A percentile compares a stretch with the other conserved stretches of the same genome.
Evolutionary conservation across 2,113 vertebrate genomes (phyloP).

Genomic region (Oriolus oriolus): DNA sequence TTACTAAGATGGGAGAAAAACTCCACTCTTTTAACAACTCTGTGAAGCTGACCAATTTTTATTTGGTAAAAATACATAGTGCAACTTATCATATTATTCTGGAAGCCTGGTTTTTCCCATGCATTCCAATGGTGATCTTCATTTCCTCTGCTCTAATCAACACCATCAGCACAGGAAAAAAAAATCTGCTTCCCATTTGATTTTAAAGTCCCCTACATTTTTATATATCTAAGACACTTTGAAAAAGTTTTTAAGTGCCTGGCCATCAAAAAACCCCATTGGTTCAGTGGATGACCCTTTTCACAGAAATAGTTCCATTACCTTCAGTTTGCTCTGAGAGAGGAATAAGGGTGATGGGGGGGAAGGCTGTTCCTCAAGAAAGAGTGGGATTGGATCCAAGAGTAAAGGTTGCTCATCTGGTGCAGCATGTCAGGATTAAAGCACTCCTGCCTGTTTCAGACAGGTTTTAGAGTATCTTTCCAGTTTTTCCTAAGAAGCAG

Average conservation of each 20-base stretch:
- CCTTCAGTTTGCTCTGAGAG: background rate
- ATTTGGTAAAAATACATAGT: background rate
- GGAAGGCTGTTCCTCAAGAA: background rate
- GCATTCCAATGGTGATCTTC: constrained; percentile 52
- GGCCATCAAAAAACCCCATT: background rate
- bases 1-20: background rate
- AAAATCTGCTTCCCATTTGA: constrained; percentile 30
- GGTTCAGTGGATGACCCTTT: background rate
- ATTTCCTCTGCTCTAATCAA: constrained; percentile 56
- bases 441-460: background rate
- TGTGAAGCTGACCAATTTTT: background rate
- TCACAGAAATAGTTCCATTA: background rate
- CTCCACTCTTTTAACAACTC: background rate
- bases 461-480: background rate
- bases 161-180: constrained; percentile 21
- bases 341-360: background rate
- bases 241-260: background rate
- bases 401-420: background rate
- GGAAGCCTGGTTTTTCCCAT: constrained; percentile 36
- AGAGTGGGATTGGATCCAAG: background rate
- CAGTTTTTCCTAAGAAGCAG: background rate
- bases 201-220: constrained; percentile 7
- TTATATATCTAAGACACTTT: background rate
- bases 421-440: background rate
- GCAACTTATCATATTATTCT: background rate